Conservation (phyloP, 2,888 invertebrate genomes). For the Nasonia oneida region DNA sequence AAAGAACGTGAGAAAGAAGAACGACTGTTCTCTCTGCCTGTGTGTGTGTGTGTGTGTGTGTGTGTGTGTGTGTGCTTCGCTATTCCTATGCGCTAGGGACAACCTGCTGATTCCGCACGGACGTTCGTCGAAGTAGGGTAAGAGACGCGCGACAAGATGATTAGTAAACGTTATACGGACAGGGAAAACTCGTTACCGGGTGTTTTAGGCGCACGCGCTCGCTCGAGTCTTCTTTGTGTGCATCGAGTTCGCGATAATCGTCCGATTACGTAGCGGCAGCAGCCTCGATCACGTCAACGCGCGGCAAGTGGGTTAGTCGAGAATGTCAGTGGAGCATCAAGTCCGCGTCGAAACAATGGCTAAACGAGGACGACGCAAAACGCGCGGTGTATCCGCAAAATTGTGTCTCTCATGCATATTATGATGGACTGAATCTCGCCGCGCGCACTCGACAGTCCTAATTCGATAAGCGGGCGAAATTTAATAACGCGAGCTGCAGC, state of each 20-base stretch:
- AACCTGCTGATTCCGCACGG: not conserved
- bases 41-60: not conserved
- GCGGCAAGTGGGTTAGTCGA: not conserved
- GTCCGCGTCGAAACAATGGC: not conserved
- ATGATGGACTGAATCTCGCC: too few relatives aligned
- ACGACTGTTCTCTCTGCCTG: not conserved
- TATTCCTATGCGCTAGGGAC: not conserved
- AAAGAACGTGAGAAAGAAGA: conserved; percentile 61
- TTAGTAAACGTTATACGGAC: not conserved
- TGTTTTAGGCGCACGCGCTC: not conserved
- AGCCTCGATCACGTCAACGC: not conserved
- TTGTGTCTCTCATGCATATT: too few relatives aligned
- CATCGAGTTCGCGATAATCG: not conserved
- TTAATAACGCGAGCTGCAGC: not conserved
- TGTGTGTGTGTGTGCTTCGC: not conserved
- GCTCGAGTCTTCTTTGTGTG: not conserved
- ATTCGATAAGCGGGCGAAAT: not conserved
- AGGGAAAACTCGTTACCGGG: not conserved
- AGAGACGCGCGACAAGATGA: not conserved
- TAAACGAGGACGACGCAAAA: not conserved
- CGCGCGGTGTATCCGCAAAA: not conserved
- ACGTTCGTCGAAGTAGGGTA: conserved; percentile 18
- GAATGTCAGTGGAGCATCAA: not conserved
- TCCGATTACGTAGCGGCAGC: not conserved
- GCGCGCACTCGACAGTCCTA: too few relatives aligned